Evolutionary conservation across 2,797 vertebrate species (phyloP).

Genomic region (Spea hammondii): DNA sequence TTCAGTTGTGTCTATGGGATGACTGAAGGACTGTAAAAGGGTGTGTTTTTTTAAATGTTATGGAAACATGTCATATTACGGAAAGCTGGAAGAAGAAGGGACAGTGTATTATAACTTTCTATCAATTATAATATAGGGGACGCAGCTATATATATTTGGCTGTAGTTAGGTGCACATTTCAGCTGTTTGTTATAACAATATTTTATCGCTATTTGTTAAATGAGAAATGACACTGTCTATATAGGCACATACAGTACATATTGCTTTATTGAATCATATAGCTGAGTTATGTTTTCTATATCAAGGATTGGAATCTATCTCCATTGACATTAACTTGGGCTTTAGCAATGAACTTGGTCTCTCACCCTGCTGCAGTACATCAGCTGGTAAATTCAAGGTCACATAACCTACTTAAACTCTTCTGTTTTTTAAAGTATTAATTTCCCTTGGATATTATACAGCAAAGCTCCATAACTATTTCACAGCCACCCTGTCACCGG

Average conservation of each 20-base stretch:
- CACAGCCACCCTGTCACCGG: slow-evolving; percentile 31
- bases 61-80: no score
- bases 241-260: background rate
- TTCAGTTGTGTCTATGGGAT: no score
- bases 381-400: slow-evolving; percentile 41
- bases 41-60: no score
- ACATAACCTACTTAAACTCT: slow-evolving; percentile 26
- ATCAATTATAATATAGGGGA: no score
- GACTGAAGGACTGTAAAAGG: no score
- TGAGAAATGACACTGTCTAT: slow-evolving; percentile 13
- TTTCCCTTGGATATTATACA: slow-evolving; percentile 45
- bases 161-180: no score
- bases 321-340: slow-evolving; percentile 7
- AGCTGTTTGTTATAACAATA: background rate
- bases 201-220: slow-evolving; percentile 21
- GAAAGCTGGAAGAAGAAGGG: no score
- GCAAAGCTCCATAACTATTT: slow-evolving; percentile 31
- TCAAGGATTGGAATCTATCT: slow-evolving; percentile 14
- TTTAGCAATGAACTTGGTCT: slow-evolving; percentile 25
- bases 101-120: no score
- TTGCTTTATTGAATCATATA: background rate
- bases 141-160: no score
- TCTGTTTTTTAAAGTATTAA: slow-evolving; percentile 29
- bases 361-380: slow-evolving; percentile 31
- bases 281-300: slow-evolving; percentile 3